Conservation (phyloP, 2,888 invertebrate genomes). For the Fissipunctia ypsillon region DNA sequence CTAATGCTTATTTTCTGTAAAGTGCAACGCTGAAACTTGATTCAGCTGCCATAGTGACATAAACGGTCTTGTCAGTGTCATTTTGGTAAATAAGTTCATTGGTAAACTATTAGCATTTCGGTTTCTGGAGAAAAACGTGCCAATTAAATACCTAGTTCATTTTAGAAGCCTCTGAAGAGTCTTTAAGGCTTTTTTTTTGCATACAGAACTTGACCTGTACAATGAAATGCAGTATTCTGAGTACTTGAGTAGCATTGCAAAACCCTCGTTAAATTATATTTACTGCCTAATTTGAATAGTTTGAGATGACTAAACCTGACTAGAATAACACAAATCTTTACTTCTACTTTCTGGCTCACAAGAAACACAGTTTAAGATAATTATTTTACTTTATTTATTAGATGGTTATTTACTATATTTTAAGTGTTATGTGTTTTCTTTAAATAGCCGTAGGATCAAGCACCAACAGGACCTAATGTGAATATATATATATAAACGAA, state of each 20-base stretch:
- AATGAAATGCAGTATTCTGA: constrained; percentile 8
- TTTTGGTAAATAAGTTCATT: not conserved
- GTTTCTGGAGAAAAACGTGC: no score
- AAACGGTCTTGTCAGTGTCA: constrained; percentile 3
- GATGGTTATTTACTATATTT: constrained; percentile 10
- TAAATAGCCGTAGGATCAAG: constrained; percentile 14
- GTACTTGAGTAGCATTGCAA: not conserved
- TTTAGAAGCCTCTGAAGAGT: not conserved
- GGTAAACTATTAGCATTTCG: not conserved
- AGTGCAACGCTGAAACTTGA: constrained; percentile 3
- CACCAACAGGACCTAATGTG: constrained; percentile 26
- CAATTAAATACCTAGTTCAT: no score
- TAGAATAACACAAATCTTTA: constrained; percentile 35
- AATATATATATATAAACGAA: constrained; percentile 20
- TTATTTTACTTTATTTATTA: not conserved
- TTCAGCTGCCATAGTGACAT: constrained; percentile 17
- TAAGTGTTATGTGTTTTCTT: constrained; percentile 20
- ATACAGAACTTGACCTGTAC: not conserved
- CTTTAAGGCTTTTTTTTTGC: not conserved
- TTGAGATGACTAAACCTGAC: constrained; percentile 42
- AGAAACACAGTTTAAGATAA: not conserved
- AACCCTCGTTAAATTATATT: not conserved
- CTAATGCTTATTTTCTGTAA: not conserved
- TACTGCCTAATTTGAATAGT: constrained; percentile 12
- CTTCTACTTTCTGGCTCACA: not conserved